Evolutionary conservation across 1,140 invertebrate genomes (phyloP).

Genomic region (Meloidogyne chitwoodi): DNA sequence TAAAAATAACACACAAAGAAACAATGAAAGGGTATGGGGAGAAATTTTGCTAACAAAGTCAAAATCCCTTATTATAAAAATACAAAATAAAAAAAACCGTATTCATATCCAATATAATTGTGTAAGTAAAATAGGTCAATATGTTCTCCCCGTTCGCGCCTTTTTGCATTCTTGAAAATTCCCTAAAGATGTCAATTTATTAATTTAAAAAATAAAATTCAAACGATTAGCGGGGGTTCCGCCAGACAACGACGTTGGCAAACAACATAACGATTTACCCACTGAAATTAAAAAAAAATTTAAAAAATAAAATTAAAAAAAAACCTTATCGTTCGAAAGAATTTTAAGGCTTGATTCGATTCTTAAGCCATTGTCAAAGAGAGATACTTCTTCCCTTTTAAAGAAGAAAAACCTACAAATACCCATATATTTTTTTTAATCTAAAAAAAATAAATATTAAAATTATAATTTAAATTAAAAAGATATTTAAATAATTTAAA

Average conservation of each 20-base stretch:
- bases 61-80: no score
- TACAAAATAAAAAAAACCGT: conserved; percentile 15
- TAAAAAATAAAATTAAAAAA: not conserved
- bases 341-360: conserved; percentile 33
- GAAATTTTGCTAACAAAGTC: no score
- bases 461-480: no score
- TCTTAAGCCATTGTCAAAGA: conserved; percentile 32
- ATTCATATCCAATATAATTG: conserved; percentile 44
- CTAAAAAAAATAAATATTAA: no score
- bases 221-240: conserved; percentile 28
- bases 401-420: conserved; percentile 17
- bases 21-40: no score
- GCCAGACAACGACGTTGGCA: conserved; percentile 32
- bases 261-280: conserved; percentile 38
- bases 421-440: not conserved
- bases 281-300: conserved; percentile 23
- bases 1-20: no score
- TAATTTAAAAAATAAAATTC: not conserved
- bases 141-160: conserved; percentile 36
- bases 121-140: conserved; percentile 41
- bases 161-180: conserved; percentile 38
- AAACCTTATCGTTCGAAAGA: conserved; percentile 27
- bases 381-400: conserved; percentile 26
- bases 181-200: conserved; percentile 5
- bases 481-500: no score